Evolutionary conservation across 1,140 invertebrate genomes (phyloP).

Genomic region (Plutomurus gul): DNA sequence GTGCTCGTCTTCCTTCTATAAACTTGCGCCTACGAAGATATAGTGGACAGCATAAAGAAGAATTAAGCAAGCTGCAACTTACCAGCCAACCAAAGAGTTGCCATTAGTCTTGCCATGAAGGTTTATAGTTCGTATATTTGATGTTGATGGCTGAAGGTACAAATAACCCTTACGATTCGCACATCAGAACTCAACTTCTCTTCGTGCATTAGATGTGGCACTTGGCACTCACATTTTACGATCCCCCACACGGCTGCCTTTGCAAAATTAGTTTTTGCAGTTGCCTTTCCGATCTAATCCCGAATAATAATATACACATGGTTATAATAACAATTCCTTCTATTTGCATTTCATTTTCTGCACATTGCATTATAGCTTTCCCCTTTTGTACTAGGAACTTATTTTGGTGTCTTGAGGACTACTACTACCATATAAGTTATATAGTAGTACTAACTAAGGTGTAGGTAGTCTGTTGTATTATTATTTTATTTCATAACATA

Average conservation of each 20-base stretch:
- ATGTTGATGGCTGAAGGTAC: not conserved
- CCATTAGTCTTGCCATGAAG: too few relatives aligned
- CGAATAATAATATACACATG: not conserved
- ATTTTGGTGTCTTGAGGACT: not conserved
- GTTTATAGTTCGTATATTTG: too few relatives aligned
- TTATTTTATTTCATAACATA: not conserved
- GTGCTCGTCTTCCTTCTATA: too few relatives aligned
- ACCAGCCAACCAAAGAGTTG: too few relatives aligned
- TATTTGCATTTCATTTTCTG: too few relatives aligned
- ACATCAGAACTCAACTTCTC: not conserved
- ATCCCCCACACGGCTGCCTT: slow-evolving; percentile 14
- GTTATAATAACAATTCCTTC: not conserved
- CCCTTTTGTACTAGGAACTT: not conserved
- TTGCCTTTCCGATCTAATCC: slow-evolving; percentile 1
- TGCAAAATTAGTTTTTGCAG: slow-evolving; percentile 7
- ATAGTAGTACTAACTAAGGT: too few relatives aligned
- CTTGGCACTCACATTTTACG: slow-evolving; percentile 22
- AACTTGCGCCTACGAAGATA: not conserved
- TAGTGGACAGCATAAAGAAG: too few relatives aligned
- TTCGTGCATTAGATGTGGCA: slow-evolving; percentile 1
- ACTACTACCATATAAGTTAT: too few relatives aligned
- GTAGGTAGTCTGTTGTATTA: slow-evolving; percentile 1
- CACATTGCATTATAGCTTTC: not conserved
- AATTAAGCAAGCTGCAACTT: too few relatives aligned
- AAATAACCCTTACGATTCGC: not conserved